A percentile compares a stretch with the other conserved stretches of the same genome.
Conservation (phyloP, 2,888 invertebrate species). For the Dicycla oo region DNA sequence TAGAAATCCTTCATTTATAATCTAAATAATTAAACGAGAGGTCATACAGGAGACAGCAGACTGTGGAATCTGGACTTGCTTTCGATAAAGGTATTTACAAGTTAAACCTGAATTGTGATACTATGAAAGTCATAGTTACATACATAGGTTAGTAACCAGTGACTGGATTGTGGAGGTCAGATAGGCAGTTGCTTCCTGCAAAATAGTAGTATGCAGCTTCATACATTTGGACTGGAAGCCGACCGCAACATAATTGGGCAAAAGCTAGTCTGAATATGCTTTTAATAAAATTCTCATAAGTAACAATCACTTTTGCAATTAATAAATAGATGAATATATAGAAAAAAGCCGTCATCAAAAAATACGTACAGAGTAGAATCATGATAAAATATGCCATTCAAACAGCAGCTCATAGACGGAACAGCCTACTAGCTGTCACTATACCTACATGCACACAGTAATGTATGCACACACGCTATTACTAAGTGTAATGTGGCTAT, state of each 20-base stretch:
- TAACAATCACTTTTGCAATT: background rate
- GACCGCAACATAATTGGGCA: background rate
- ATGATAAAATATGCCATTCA: slow-evolving; percentile 1
- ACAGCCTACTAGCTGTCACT: background rate
- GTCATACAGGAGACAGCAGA: background rate
- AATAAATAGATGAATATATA: background rate
- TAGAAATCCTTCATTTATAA: background rate
- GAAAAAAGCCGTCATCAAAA: background rate
- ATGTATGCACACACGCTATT: slow-evolving; percentile 51
- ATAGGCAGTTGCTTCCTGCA: background rate
- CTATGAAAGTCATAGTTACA: no score
- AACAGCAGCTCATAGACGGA: slow-evolving; percentile 3
- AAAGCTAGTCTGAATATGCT: background rate
- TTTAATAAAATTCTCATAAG: background rate
- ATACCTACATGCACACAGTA: slow-evolving; percentile 11
- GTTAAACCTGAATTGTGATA: background rate
- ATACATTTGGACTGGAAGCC: background rate
- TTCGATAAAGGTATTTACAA: background rate
- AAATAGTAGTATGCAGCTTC: background rate
- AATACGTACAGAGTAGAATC: background rate
- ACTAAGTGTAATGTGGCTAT: slow-evolving; percentile 46
- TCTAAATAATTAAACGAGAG: background rate
- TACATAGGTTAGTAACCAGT: background rate
- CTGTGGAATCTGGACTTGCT: background rate
- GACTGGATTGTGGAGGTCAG: no score